These are phyloP conservation scores for Chaenogobius annularis DNA, from an alignment of 2,113 vertebrate species.

Conservation along the genomic window DNA sequence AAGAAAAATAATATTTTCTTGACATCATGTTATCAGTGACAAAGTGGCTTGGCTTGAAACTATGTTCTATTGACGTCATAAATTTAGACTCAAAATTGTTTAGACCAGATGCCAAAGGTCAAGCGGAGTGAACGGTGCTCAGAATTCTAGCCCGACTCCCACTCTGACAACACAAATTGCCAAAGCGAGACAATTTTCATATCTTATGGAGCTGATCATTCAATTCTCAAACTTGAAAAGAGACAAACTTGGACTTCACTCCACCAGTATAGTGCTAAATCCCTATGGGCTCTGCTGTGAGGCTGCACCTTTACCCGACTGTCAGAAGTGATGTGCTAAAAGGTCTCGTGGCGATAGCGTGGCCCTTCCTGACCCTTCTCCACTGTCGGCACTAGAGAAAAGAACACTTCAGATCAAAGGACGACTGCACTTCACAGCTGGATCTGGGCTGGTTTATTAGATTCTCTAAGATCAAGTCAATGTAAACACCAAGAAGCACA, in stretches of 20 bases:
- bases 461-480: constrained; percentile 21
- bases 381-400: background rate
- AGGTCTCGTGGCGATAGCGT: constrained; percentile 38
- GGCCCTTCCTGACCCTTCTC: constrained; percentile 13
- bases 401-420: constrained; percentile 1
- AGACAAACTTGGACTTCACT: background rate
- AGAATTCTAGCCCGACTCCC: background rate
- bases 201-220: constrained; percentile 9
- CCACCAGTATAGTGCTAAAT: background rate
- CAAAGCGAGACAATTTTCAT: constrained; percentile 36
- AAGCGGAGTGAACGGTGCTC: background rate
- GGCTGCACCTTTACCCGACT: constrained; percentile 14
- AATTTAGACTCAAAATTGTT: background rate
- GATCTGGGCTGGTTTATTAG: background rate
- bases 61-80: background rate
- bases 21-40: background rate
- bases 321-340: constrained; percentile 26
- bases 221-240: constrained; percentile 23
- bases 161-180: constrained; percentile 1
- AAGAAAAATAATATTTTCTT: background rate
- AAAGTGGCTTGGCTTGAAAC: background rate
- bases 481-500: constrained; percentile 20
- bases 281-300: background rate
- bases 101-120: background rate
- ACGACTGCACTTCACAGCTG: background rate